phyloP scores from a whole-genome alignment of 2,797 vertebrate genomes.

The Liasis olivaceus region DNA sequence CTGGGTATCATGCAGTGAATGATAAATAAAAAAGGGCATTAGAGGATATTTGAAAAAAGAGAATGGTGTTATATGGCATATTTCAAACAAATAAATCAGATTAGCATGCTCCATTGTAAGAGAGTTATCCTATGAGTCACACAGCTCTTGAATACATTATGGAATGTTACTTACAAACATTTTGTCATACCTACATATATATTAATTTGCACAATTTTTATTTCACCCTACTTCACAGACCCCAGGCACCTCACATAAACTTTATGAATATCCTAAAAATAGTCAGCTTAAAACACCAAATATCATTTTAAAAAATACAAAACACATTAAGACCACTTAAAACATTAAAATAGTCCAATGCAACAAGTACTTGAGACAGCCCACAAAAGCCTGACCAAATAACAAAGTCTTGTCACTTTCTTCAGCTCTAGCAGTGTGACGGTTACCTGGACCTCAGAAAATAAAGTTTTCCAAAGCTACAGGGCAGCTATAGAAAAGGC shows the following conservation, averaged over 20 bases:
- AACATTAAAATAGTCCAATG: not conserved
- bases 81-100: not conserved
- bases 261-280: not conserved
- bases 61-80: not conserved
- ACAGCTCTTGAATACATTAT: not conserved
- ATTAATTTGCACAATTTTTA: not conserved
- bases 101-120: not conserved
- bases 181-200: not conserved
- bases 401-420: not conserved
- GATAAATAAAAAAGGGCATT: not conserved
- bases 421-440: not conserved
- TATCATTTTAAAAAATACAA: not conserved
- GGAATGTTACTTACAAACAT: not conserved
- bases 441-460: not conserved
- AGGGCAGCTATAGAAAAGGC: not conserved
- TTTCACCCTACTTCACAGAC: not conserved
- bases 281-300: not conserved
- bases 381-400: not conserved
- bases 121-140: not conserved
- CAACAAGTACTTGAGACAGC: not conserved
- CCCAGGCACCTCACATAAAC: not conserved
- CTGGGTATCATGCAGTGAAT: not conserved
- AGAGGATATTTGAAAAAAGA: not conserved
- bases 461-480: not conserved
- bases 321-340: not conserved